These are phyloP conservation scores for Drosophila auraria DNA, from an alignment of 1,140 invertebrate genomes.

Conservation along the genomic window DNA sequence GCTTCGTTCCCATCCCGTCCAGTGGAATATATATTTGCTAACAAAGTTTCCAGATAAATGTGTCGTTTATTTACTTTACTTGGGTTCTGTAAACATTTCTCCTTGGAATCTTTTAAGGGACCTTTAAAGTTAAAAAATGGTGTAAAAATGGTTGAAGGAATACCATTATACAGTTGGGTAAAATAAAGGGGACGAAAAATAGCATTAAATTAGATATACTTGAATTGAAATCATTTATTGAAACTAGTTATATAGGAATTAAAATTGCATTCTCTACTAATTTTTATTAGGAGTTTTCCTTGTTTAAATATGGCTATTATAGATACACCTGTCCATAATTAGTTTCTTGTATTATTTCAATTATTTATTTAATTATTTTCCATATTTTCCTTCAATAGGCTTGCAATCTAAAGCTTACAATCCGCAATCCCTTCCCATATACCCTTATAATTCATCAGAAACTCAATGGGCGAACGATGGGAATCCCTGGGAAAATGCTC, in stretches of 20 bases:
- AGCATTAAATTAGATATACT: background rate
- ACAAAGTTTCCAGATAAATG: background rate
- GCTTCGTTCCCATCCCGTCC: too few species aligned
- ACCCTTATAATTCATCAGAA: conserved; percentile 2
- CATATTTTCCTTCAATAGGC: background rate
- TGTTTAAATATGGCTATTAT: too few species aligned
- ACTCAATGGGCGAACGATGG: background rate
- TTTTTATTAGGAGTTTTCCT: too few species aligned
- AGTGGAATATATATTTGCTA: background rate
- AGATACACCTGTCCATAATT: background rate
- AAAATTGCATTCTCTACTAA: background rate
- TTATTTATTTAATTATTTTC: background rate
- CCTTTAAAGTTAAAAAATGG: too few species aligned
- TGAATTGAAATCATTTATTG: background rate
- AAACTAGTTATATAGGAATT: background rate
- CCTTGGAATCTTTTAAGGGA: too few species aligned
- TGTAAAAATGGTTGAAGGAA: too few species aligned
- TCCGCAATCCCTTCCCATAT: background rate
- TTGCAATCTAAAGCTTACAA: background rate
- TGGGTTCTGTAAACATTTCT: background rate
- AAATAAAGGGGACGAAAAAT: background rate
- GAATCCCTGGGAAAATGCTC: conserved; percentile 5
- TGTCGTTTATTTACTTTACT: background rate
- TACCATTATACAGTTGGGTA: background rate
- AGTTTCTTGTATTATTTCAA: background rate